A percentile compares a stretch with the other conserved stretches of the same genome.
Evolutionary conservation across 2,888 invertebrate species (phyloP).

Genomic region (Pimpla rufipes): DNA sequence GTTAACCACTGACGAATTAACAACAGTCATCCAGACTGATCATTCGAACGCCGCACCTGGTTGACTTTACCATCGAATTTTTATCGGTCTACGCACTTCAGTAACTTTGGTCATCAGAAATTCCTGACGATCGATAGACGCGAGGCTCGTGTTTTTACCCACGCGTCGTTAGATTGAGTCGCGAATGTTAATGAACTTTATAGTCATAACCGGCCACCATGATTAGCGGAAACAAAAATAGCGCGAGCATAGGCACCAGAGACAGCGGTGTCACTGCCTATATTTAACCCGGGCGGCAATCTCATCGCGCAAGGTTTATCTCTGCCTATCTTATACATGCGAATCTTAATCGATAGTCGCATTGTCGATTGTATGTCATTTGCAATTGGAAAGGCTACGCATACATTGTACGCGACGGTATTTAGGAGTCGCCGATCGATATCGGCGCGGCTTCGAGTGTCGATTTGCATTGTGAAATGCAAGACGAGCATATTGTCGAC

Average conservation of each 20-base stretch:
- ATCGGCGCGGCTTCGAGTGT: conserved; percentile 13
- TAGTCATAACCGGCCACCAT: conserved; percentile 12
- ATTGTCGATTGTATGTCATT: conserved; percentile 31
- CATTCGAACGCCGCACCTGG: no score
- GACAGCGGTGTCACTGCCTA: conserved; percentile 33
- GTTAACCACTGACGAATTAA: no score
- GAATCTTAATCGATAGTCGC: conserved; percentile 35
- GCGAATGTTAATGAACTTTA: neutral
- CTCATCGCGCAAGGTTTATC: conserved; percentile 22
- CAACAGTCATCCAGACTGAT: no score
- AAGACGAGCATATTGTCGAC: conserved; percentile 2
- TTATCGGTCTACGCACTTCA: neutral
- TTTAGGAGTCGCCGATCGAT: conserved; percentile 6
- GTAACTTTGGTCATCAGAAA: neutral
- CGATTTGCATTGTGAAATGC: conserved; percentile 33
- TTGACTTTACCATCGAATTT: no score
- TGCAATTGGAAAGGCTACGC: conserved; percentile 43
- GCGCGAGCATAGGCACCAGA: neutral
- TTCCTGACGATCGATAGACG: neutral
- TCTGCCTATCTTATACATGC: conserved; percentile 39
- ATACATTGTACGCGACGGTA: conserved; percentile 5
- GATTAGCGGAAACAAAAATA: conserved; percentile 18
- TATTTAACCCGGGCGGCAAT: conserved; percentile 37
- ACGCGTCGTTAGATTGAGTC: neutral
- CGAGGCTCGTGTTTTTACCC: no score